Conservation (phyloP, 2,888 invertebrate genomes). For the Apamea monoglypha region DNA sequence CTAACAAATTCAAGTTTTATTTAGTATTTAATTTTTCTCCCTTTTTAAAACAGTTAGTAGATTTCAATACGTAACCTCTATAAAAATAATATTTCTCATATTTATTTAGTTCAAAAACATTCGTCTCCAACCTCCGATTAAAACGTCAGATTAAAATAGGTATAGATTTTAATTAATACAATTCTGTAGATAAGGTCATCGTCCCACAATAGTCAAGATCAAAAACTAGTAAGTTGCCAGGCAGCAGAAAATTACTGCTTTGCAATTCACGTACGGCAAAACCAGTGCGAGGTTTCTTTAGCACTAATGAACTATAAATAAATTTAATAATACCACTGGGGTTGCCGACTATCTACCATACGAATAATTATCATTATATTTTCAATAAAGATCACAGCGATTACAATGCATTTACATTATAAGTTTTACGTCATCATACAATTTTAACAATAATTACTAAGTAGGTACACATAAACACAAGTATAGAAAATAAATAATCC, state of each 20-base stretch:
- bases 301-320: constrained; percentile 54
- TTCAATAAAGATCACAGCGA: constrained; percentile 62
- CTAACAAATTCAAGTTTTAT: neutral
- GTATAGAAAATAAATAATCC: constrained; percentile 55
- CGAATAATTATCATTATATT: constrained; percentile 42
- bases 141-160: constrained; percentile 5
- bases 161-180: constrained; percentile 22
- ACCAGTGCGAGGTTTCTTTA: constrained; percentile 43
- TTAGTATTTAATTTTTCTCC: neutral
- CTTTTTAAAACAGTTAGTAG: neutral
- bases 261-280: constrained; percentile 40
- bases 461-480: constrained; percentile 37
- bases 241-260: constrained; percentile 39
- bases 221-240: constrained; percentile 43
- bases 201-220: constrained; percentile 46
- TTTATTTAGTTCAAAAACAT: constrained; percentile 11
- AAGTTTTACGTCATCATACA: constrained; percentile 42
- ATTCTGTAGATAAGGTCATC: constrained; percentile 41
- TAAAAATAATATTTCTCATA: constrained; percentile 8
- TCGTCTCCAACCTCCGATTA: neutral
- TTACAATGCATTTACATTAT: constrained; percentile 53
- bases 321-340: constrained; percentile 59
- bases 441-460: constrained; percentile 41
- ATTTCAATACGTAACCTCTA: neutral
- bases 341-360: constrained; percentile 33